Base-by-base conservation (phyloP, 2,113 vertebrate genomes). In the Dryoscopus gambensis region DNA sequence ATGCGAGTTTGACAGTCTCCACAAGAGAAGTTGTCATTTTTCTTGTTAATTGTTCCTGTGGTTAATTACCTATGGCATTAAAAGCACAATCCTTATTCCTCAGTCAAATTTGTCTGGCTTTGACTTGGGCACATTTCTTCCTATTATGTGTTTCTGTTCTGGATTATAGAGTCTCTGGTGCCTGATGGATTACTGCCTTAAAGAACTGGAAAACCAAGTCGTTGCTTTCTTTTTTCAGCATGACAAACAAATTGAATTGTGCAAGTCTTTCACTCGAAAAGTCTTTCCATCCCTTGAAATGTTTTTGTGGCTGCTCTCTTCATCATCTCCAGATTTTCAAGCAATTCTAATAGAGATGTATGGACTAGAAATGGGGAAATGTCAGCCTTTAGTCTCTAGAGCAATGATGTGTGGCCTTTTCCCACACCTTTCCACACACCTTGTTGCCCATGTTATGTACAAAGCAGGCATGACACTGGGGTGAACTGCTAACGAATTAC, bases 111-210 rank as follows among this genome's bases (percentile, higher is more conserved):
- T 75, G 21, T 89, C 63, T 92, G 80, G 39, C 42, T 84, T 84
- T 92, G 68, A 52, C 59, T 95, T 3, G 0, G 20, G 31, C 17
- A 40, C 1, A 0, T 79, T 92, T 33, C 19, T 90, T 96, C 60
- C 73, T 70, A 37, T 84, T 78, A 86, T 19, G 39, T 75, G 44
- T 82, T 94, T 92, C 86, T 95, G 84, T 68, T 92, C 84, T 82
- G 69, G 65, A 76, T 94, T 97, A 91, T 56, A 67, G 64, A 69
- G 37, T 64, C 17, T 74, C 68, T 89, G 60, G 44, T 92, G 44
- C 65, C 53, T 78, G 49, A 53, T 82, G 65, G 59, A 63, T 94
- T 75, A 52, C 60, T 95, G 82, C 74, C 44, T 76, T 87, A 56
- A 92, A 92, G 52, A 90, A 81, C 47, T 77, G 77, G 86, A 76